Base-by-base conservation (phyloP, 2,888 invertebrate genomes). In the Scaeva pyrastri region DNA sequence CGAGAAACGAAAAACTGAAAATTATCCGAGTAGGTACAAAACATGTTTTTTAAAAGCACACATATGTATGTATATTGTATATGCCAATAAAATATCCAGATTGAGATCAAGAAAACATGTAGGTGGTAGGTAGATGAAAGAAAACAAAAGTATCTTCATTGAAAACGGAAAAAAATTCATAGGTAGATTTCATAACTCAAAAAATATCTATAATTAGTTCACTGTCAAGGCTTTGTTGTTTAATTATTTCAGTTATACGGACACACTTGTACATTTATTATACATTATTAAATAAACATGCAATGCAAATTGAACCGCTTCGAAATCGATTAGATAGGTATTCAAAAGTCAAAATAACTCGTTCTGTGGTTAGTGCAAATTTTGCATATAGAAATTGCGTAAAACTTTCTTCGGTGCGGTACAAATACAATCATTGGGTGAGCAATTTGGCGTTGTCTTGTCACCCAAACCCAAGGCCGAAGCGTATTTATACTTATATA, bases 161-260 rank as follows among this genome's bases (percentile, higher is more conserved):
- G 36, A 64, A 76, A 58, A 73, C 55, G 55, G 56, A 43, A 82
- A 21, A 56, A 48, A 62, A 75, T 56, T 60, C 60, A 43, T 41
- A 82, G 64, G 21, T 71, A 48, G 8, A 11, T 78, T 66, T 73
- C 89, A 90, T 88, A 89, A 91, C 90, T 89, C 87, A 89, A 91
- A 91, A 88, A 90, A 88, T 43, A 90, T 90, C 91, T 90, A 90
- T 88, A 88, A 89, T 88, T 91, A 91, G 91, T 90, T 91, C 92
- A 92, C 91, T 91, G 92, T 90, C 91, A 92, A 86, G 86, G 86
- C 76, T 82, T 74, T 60, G 52, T 45, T 72, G 48, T 70, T 64
- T 50, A 70, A 45, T 48, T 72, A 31, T 58, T 58, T 39, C 19
- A 26, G 11, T 43, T n/a, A 62, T 43, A 52, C 16, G 19, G 23